These are phyloP conservation scores for Alethe diademata DNA, from an alignment of 2,113 vertebrate species.

Conservation along the genomic window DNA sequence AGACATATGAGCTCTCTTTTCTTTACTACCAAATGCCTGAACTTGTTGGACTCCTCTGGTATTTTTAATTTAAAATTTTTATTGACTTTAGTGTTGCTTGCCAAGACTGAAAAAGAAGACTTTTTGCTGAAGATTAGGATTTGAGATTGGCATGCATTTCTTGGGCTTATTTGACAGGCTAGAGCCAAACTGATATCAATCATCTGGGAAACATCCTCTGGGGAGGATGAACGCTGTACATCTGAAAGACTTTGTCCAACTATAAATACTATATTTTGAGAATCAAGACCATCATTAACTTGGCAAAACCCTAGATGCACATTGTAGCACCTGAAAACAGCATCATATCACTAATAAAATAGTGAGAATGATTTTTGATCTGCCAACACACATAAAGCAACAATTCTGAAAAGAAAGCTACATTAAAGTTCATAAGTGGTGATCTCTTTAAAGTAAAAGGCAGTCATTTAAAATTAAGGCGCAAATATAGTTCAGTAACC, in stretches of 20 bases:
- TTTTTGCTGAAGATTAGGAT: not conserved
- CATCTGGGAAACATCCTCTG: not conserved
- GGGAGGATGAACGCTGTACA: not conserved
- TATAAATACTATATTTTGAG: not conserved
- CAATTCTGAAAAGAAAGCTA: not conserved
- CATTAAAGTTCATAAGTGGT: not conserved
- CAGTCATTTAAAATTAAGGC: slow-evolving; percentile 11
- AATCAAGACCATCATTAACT: not conserved
- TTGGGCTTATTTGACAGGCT: not conserved
- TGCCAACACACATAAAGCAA: not conserved
- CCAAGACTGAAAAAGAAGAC: not conserved
- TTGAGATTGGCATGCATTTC: not conserved
- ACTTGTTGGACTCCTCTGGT: not conserved
- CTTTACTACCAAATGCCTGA: not conserved
- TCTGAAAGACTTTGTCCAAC: not conserved
- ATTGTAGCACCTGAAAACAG: not conserved
- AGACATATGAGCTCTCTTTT: not conserved
- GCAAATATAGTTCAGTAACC: slow-evolving; percentile 9
- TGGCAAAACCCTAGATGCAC: not conserved
- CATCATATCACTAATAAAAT: not conserved
- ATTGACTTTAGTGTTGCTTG: not conserved
- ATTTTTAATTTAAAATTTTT: slow-evolving; percentile 18
- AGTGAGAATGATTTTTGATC: not conserved
- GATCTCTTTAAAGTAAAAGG: not conserved
- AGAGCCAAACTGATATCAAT: not conserved